Conservation (phyloP, 2,797 vertebrate genomes). For the Gymnocypris eckloni region DNA sequence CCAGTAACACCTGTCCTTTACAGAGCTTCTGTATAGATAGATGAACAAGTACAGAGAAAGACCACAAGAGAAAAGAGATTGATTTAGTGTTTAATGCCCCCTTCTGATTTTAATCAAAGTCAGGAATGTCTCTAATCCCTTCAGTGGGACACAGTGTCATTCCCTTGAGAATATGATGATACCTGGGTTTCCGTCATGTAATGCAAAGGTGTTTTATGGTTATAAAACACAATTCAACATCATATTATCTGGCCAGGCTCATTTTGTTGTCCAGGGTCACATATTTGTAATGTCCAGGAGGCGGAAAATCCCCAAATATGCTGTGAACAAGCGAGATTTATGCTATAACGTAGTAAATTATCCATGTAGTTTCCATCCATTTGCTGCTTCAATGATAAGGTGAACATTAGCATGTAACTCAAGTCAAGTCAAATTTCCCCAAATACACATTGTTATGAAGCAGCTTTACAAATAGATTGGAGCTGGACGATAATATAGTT, state of each 20-base stretch:
- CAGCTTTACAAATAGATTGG: not conserved
- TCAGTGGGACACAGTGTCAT: not conserved
- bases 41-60: slow-evolving; percentile 40
- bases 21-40: slow-evolving; percentile 85
- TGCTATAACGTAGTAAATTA: not conserved
- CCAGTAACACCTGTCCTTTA: slow-evolving; percentile 91
- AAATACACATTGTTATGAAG: not conserved
- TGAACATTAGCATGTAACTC: not conserved
- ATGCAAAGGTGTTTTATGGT: not conserved
- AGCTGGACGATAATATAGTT: not conserved
- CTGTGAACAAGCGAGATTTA: not conserved
- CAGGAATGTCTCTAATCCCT: not conserved
- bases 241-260: not conserved
- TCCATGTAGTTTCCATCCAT: not conserved
- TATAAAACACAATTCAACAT: not conserved
- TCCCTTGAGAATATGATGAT: slow-evolving; percentile 7
- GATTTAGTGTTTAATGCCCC: not conserved
- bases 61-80: not conserved
- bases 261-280: too few species aligned
- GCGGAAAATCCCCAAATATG: not conserved
- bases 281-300: not conserved
- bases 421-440: not conserved
- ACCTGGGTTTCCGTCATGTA: not conserved
- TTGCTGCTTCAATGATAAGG: not conserved
- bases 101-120: not conserved